These are phyloP conservation scores for Drosophila obscura DNA, from an alignment of 1,140 invertebrate species.

Conservation along the genomic window DNA sequence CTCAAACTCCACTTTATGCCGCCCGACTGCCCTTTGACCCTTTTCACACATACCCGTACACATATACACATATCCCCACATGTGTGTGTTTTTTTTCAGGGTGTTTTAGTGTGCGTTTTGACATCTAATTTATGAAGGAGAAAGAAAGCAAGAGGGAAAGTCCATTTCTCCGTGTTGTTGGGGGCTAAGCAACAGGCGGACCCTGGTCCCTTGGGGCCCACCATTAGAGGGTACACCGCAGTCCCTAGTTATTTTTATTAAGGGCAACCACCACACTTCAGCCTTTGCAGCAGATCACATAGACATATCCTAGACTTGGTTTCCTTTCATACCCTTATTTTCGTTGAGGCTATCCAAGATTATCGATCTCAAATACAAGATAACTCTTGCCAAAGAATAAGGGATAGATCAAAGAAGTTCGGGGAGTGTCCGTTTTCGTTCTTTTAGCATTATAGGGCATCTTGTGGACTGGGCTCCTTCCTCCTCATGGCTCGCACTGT, in stretches of 20 bases:
- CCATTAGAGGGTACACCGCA: slow-evolving; percentile 36
- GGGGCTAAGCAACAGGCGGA: slow-evolving; percentile 38
- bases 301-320: too few relatives aligned
- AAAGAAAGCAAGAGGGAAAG: slow-evolving; percentile 31
- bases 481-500: too few relatives aligned
- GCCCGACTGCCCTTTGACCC: slow-evolving; percentile 57
- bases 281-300: too few relatives aligned
- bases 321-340: too few relatives aligned
- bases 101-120: slow-evolving; percentile 66
- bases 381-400: too few relatives aligned
- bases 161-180: slow-evolving; percentile 4
- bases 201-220: slow-evolving; percentile 3
- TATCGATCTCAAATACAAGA: too few relatives aligned
- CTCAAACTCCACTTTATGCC: slow-evolving; percentile 27
- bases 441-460: too few relatives aligned
- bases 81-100: slow-evolving; percentile 34
- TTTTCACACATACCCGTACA: slow-evolving; percentile 32
- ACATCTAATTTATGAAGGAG: slow-evolving; percentile 78
- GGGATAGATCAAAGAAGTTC: too few relatives aligned
- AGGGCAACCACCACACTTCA: too few relatives aligned
- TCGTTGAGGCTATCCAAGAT: too few relatives aligned
- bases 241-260: slow-evolving; percentile 28
- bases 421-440: too few relatives aligned
- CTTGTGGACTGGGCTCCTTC: too few relatives aligned
- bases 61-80: neutral